phyloP scores from a whole-genome alignment of 2,888 invertebrate genomes.

The Hypercompe scribonia region DNA sequence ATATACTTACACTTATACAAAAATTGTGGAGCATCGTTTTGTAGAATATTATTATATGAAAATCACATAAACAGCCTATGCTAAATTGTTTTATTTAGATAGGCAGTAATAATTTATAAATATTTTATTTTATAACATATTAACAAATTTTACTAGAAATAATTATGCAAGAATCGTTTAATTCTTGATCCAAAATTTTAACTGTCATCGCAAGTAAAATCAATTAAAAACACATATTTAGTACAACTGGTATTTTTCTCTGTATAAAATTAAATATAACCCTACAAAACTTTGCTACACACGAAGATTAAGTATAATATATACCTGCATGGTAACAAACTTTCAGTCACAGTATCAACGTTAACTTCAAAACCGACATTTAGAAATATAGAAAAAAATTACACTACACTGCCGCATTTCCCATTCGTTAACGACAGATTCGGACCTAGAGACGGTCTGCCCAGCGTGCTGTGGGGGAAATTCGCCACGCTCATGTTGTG shows the following conservation, averaged over 20 bases:
- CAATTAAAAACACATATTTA: neutral
- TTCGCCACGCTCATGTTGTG: constrained; percentile 54
- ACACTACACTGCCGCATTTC: constrained; percentile 82
- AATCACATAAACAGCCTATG: neutral
- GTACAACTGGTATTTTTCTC: neutral
- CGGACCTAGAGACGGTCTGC: constrained; percentile 67
- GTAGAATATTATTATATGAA: constrained; percentile 20
- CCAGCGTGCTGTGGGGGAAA: constrained; percentile 69
- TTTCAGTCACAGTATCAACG: constrained; percentile 54
- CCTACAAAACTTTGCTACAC: constrained; percentile 38
- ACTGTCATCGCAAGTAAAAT: neutral
- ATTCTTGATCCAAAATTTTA: neutral
- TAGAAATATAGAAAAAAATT: constrained; percentile 48
- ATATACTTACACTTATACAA: constrained; percentile 32
- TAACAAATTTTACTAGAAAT: neutral
- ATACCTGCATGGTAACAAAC: constrained; percentile 51
- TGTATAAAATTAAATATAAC: neutral
- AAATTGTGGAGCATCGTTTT: constrained; percentile 32
- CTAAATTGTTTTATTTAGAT: neutral
- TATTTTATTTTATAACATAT: neutral
- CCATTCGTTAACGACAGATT: constrained; percentile 79
- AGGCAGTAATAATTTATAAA: neutral
- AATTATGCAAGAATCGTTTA: neutral
- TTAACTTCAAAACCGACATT: constrained; percentile 47
- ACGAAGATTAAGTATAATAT: constrained; percentile 39